phyloP scores from a whole-genome alignment of 2,888 invertebrate genomes.

The Cephus rjabovi region DNA sequence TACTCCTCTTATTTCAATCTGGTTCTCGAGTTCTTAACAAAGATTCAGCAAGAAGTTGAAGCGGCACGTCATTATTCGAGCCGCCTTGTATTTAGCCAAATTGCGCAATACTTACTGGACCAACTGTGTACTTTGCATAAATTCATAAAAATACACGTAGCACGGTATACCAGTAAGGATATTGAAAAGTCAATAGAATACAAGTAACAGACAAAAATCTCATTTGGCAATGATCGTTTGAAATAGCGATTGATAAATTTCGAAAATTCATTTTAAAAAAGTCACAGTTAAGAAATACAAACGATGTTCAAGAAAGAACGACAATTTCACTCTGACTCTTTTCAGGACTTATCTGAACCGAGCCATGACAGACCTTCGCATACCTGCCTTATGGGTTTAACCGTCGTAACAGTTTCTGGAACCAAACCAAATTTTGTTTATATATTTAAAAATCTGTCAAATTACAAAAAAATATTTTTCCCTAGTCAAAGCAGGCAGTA shows the following conservation, averaged over 20 bases:
- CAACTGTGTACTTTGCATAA: background rate
- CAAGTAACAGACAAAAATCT: background rate
- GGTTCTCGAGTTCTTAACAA: background rate
- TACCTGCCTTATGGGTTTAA: background rate
- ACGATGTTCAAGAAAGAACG: background rate
- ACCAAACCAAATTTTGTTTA: background rate
- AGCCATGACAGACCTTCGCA: background rate
- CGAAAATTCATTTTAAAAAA: background rate
- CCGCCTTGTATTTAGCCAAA: background rate
- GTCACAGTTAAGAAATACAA: background rate
- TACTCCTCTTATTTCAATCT: background rate
- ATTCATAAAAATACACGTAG: background rate
- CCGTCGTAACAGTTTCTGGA: background rate
- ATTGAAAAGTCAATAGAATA: background rate
- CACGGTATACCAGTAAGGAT: background rate
- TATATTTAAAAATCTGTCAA: background rate
- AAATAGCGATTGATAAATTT: background rate
- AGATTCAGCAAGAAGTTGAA: background rate
- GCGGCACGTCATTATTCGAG: background rate
- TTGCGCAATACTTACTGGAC: background rate
- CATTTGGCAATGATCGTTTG: background rate
- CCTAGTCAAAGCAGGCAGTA: background rate
- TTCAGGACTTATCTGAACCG: background rate
- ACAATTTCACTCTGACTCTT: background rate
- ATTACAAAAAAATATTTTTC: background rate